These are phyloP conservation scores for Cariama cristata DNA, from an alignment of 2,113 vertebrate species.

Conservation along the genomic window DNA sequence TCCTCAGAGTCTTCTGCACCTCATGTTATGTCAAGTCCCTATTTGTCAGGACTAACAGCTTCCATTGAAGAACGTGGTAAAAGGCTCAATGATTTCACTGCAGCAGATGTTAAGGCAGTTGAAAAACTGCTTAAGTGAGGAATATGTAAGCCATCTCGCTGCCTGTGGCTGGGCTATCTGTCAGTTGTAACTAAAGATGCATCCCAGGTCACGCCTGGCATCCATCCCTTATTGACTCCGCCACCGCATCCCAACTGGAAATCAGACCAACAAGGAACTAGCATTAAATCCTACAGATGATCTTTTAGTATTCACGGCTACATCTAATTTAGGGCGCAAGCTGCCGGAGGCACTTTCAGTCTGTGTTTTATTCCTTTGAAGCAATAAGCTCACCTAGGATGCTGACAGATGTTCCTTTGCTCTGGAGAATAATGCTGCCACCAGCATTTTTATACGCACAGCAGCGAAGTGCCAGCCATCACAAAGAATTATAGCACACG, in stretches of 20 bases:
- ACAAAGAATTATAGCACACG: background rate
- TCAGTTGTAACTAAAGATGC: background rate
- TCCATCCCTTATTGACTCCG: background rate
- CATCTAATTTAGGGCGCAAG: background rate
- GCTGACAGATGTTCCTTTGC: conserved; percentile 2
- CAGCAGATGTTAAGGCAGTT: background rate
- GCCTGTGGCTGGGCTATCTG: background rate
- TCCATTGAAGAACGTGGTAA: background rate
- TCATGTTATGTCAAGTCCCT: background rate
- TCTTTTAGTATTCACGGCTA: background rate
- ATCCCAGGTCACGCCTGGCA: background rate
- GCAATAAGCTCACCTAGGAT: conserved; percentile 8
- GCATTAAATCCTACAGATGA: background rate
- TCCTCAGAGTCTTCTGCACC: background rate
- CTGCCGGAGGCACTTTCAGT: background rate
- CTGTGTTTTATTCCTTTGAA: background rate
- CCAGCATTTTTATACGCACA: background rate
- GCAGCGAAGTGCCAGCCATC: background rate
- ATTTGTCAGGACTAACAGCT: background rate
- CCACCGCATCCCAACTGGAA: background rate
- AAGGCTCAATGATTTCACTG: background rate
- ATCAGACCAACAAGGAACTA: background rate
- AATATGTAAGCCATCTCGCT: background rate
- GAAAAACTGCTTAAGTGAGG: background rate
- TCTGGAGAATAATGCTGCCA: conserved; percentile 11